Evolutionary conservation across 2,113 vertebrate species (phyloP), one percentile per base, ranked within the genome.

Genomic region (Oreochromis niloticus): DNA sequence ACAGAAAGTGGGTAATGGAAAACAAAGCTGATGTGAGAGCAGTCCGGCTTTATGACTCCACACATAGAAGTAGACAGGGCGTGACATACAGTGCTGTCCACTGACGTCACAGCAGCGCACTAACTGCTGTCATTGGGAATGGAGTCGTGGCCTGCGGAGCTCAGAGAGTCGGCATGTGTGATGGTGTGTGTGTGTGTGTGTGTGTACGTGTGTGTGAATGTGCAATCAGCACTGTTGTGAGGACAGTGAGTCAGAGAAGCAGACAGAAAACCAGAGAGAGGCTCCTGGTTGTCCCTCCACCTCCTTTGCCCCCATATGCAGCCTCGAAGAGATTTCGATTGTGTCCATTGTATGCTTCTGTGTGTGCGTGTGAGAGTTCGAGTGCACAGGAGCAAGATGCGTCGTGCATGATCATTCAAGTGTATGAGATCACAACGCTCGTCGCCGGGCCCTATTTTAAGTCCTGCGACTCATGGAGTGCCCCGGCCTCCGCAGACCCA

Each of bases 361-460:
- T 75, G 84, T 61, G 84, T 78, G 32, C 13, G 41, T 30, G 43
- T 55, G 50, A 63, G 85, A 34, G 61, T 81, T 17, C 24, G 17
- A 61, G 79, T 17, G 54, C 57, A 85, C 24, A 32, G 56, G 85
- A 88, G 78, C 46, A 86, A 63, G 85, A 92, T 79, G 81, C 6
- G 13, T 80, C 7, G 80, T 80, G 91, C 85, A 80, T 63, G 83
- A 83, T 46, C 22, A 1, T 84, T 90, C 48, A 36, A 88, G 85
- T 82, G 86, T 56, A 78, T 80, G 90, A 91, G 82, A 91, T 89
- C 88, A 87, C 83, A 30, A 80, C 56, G 56, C 82, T 79, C 27
- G 36, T 93, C 84, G 73, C 86, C 88, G 86, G 91, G 86, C 87
- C 86, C 95, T 94, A 94, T 93, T 95, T 94, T 92, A 94, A 93